These are phyloP conservation scores for Rhinolophus sinicus DNA, from an alignment of 2,113 vertebrate genomes.

Conservation along the genomic window DNA sequence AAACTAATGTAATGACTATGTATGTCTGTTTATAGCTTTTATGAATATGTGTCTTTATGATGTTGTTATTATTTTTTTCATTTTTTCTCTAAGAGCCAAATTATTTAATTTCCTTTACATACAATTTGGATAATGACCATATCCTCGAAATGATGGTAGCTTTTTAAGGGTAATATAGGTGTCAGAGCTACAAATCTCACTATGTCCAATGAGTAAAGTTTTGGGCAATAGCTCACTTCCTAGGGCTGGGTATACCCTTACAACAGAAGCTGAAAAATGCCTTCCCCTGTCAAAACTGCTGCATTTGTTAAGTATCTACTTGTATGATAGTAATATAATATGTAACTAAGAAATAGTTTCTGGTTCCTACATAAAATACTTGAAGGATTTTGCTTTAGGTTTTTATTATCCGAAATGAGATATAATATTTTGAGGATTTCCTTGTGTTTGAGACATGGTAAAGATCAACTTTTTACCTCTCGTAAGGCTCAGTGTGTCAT, in stretches of 20 bases:
- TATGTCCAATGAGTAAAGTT: background rate
- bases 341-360: constrained; percentile 6
- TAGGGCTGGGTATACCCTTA: background rate
- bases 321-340: background rate
- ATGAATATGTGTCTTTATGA: background rate
- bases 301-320: background rate
- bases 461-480: background rate
- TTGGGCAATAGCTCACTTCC: background rate
- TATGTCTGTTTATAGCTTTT: background rate
- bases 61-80: background rate
- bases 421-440: background rate
- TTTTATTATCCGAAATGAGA: background rate
- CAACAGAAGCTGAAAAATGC: background rate
- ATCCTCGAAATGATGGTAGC: background rate
- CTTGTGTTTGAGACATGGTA: background rate
- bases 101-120: constrained; percentile 41
- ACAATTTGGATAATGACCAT: background rate
- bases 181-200: background rate
- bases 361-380: background rate
- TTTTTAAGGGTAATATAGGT: background rate
- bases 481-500: background rate
- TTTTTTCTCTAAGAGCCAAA: background rate
- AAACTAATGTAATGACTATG: background rate
- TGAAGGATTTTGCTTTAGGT: background rate
- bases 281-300: background rate